A percentile compares a stretch with the other conserved stretches of the same genome.
These are phyloP conservation scores for Bergia puertoricense DNA, from an alignment of 92 coral and sea anemone genomes.

Conservation along the genomic window DNA sequence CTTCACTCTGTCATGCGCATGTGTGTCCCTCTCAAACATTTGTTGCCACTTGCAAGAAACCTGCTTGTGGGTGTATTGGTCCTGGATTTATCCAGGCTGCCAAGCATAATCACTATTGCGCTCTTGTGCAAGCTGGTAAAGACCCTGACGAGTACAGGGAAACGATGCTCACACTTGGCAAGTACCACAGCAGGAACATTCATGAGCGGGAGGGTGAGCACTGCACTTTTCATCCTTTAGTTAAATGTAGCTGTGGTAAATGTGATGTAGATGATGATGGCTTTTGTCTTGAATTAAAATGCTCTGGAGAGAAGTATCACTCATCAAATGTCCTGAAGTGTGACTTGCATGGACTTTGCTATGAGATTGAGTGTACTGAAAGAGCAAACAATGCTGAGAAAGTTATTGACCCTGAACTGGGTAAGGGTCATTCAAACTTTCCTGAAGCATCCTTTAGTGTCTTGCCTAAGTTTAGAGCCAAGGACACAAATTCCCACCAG, in stretches of 20 bases:
- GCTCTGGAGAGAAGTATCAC: slow-evolving; percentile 37
- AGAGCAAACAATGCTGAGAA: slow-evolving; percentile 32
- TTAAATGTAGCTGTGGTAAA: slow-evolving; percentile 49
- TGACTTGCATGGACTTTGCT: slow-evolving; percentile 26
- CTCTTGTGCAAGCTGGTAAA: slow-evolving; percentile 47
- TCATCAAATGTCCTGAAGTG: slow-evolving; percentile 27
- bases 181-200: slow-evolving; percentile 62
- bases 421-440: slow-evolving; percentile 32
- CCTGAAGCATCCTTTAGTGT: slow-evolving; percentile 19
- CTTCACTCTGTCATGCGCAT: too few relatives aligned
- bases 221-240: slow-evolving; percentile 23
- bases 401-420: slow-evolving; percentile 13
- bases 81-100: slow-evolving; percentile 55
- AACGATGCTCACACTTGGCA: slow-evolving; percentile 55
- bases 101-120: slow-evolving; percentile 64
- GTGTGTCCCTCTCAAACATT: background rate
- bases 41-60: slow-evolving; percentile 43
- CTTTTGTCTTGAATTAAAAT: slow-evolving; percentile 44
- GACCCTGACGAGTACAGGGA: slow-evolving; percentile 50
- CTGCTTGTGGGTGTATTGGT: slow-evolving; percentile 60
- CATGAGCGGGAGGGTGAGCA: slow-evolving; percentile 59
- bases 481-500: slow-evolving; percentile 39
- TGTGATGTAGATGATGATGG: slow-evolving; percentile 54
- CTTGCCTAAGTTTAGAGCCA: slow-evolving; percentile 28
- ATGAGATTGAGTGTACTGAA: slow-evolving; percentile 31